Percentiles rank a stretch among this genome's conserved stretches.
Evolutionary conservation across 2,888 invertebrate genomes (phyloP).

Genomic region (Agrochola litura): DNA sequence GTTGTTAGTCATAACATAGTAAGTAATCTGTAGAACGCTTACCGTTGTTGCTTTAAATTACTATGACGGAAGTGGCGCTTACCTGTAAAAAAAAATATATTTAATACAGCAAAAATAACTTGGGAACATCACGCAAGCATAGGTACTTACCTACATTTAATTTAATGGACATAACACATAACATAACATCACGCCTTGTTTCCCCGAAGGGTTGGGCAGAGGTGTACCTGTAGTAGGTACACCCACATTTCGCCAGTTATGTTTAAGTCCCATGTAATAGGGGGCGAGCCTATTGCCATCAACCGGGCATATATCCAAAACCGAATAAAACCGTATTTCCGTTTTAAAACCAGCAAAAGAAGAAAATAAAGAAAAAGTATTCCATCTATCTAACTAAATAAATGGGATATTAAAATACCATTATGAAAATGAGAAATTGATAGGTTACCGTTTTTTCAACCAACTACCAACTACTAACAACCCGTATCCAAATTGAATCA

Average conservation of each 20-base stretch:
- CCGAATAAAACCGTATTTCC: slow-evolving; percentile 7
- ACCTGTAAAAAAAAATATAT: slow-evolving; percentile 62
- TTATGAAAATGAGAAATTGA: no score
- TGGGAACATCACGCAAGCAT: not conserved
- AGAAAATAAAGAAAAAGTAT: not conserved
- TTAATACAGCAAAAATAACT: slow-evolving; percentile 13
- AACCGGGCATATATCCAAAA: no score
- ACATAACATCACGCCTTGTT: no score
- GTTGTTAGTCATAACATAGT: not conserved
- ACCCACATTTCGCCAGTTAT: no score
- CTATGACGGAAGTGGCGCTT: slow-evolving; percentile 44
- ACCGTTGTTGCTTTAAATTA: slow-evolving; percentile 31
- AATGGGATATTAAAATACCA: not conserved
- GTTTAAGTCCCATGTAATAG: no score
- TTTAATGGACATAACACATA: not conserved
- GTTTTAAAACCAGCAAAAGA: not conserved
- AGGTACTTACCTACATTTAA: no score
- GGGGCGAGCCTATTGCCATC: no score
- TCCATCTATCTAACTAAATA: not conserved
- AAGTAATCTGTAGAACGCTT: slow-evolving; percentile 30
- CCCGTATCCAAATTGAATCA: slow-evolving; percentile 41
- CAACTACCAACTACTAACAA: not conserved
- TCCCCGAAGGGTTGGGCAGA: no score
- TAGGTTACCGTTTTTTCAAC: not conserved
- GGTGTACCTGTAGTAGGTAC: no score